These are phyloP conservation scores for Passerina amoena DNA, from an alignment of 2,113 vertebrate species.

Conservation along the genomic window DNA sequence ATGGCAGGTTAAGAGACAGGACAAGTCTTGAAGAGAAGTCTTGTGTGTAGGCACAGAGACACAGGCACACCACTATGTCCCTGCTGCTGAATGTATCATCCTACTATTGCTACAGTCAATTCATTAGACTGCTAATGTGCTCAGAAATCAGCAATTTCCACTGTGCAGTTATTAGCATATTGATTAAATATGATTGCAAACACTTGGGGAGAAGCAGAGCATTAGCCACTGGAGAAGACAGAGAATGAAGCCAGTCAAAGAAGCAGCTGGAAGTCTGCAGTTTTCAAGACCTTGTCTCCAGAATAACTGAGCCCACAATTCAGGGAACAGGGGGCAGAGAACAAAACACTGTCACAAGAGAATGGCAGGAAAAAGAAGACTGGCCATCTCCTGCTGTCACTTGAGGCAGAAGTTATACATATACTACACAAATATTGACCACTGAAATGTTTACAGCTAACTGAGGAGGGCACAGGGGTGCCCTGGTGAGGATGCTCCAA, in stretches of 20 bases:
- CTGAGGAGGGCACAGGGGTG: not conserved
- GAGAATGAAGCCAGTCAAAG: not conserved
- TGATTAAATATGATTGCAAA: conserved; percentile 6
- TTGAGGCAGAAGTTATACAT: not conserved
- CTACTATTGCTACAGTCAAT: not conserved
- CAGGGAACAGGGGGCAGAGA: not conserved
- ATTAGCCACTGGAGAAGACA: not conserved
- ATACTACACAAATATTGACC: not conserved
- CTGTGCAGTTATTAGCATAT: not conserved
- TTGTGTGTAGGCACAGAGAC: not conserved
- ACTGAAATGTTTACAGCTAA: not conserved
- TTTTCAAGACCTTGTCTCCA: not conserved
- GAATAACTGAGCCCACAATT: not conserved
- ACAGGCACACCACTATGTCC: not conserved
- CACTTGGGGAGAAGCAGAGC: not conserved
- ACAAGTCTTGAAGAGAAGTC: not conserved
- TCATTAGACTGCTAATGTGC: not conserved
- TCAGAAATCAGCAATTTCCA: conserved; percentile 2
- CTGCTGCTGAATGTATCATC: not conserved
- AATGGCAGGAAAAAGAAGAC: not conserved
- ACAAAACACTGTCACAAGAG: not conserved
- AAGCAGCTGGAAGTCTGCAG: not conserved
- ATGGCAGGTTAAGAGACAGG: not conserved
- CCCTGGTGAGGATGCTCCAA: not conserved
- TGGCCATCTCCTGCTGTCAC: not conserved